phyloP scores from a whole-genome alignment of 2,113 vertebrate species.

The Abramis brama region DNA sequence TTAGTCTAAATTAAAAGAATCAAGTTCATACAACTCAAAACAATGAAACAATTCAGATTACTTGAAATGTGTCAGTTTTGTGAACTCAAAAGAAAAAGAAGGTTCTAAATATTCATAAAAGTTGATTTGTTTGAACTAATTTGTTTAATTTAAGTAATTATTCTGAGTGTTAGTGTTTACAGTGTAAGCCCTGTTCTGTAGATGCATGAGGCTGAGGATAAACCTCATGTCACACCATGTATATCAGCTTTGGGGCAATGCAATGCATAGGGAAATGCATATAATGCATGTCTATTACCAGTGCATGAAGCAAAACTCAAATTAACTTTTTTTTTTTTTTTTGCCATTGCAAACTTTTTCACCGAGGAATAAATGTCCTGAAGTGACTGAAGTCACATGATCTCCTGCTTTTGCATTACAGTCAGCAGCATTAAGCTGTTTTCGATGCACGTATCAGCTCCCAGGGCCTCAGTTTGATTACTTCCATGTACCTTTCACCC shows the following conservation, averaged over 20 bases:
- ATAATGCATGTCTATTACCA: background rate
- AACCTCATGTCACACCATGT: background rate
- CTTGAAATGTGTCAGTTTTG: too few relatives aligned
- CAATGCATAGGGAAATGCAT: background rate
- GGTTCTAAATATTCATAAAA: too few relatives aligned
- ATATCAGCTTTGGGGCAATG: background rate
- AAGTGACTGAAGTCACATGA: background rate
- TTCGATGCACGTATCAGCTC: conserved; percentile 38
- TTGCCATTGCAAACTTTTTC: background rate
- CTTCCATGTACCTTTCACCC: conserved; percentile 34
- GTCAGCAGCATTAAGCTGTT: conserved; percentile 30
- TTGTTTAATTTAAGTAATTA: too few relatives aligned
- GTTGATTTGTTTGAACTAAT: too few relatives aligned
- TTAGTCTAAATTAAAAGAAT: too few relatives aligned
- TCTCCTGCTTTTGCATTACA: background rate
- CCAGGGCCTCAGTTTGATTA: conserved; percentile 33
- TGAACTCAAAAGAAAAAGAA: too few relatives aligned
- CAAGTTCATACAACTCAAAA: too few relatives aligned
- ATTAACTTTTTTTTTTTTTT: too few relatives aligned
- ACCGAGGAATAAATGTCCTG: background rate
- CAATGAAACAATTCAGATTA: too few relatives aligned
- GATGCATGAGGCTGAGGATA: background rate
- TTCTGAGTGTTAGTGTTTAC: too few relatives aligned
- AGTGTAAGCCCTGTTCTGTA: background rate
- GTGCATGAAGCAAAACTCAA: background rate